Evolutionary conservation across 2,797 vertebrate species (phyloP), one percentile per base, ranked within the genome.

Genomic region (Champsocephalus esox): DNA sequence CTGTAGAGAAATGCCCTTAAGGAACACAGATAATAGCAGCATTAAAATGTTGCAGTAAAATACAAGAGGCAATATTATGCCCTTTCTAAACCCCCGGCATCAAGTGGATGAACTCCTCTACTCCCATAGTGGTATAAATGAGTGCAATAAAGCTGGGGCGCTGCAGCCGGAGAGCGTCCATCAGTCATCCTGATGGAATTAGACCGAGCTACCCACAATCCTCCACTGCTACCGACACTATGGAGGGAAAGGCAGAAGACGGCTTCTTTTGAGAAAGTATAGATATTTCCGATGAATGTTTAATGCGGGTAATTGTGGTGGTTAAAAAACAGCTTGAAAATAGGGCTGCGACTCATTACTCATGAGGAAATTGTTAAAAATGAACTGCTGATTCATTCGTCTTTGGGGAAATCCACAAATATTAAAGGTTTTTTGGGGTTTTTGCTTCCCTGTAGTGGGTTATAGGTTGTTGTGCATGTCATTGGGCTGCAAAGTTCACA

Each of bases 111-210:
- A 83, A 87, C 81, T 84, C 77, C 83, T 82, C 68, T 56, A 58
- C 63, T 87, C 73, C 83, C 72, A 57, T 46, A 66, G 82, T 68
- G 87, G 87, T 84, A 87, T 86, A 91, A 92, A 92, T 86, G 90
- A 88, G 77, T 1, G 79, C 87, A 89, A 91, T 93, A 89, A 90
- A 86, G 77, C 69, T 0, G 56, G 79, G 0, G 70, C 44, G 7
- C 16, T 51, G 81, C 73, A 68, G 82, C 82, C 64, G 81, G 77
- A 80, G 85, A 85, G 84, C 46, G 14, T 52, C 66, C 82, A 92
- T 92, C 92, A 83, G 78, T 91, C 91, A 89, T 83, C 49, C 77
- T 91, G 92, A 93, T 92, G 77, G 92, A 92, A 92, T 91, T 87
- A 90, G 89, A 92, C 71, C 82, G 21, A 1, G 72, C 41, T 83